Conservation (phyloP, 2,888 invertebrate genomes). For the Drosophila stalkeri region DNA sequence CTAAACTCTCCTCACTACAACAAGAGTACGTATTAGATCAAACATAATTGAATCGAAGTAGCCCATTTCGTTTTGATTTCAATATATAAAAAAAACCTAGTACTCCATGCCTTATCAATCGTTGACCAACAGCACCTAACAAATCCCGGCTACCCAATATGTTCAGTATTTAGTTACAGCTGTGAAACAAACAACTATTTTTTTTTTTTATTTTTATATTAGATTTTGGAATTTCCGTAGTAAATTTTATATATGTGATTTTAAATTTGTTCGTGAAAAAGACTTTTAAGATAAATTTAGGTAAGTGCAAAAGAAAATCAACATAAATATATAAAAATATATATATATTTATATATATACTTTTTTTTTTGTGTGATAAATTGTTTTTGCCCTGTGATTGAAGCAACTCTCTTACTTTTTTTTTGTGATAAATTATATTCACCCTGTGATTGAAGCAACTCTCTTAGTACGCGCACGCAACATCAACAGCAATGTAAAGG, state of each 20-base stretch:
- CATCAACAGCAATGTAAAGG: neutral
- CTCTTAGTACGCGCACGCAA: slow-evolving; percentile 15
- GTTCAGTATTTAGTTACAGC: neutral
- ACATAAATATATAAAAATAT: neutral
- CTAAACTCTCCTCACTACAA: neutral
- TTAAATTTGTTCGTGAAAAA: neutral
- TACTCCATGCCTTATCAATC: neutral
- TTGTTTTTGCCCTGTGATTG: neutral
- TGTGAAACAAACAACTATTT: neutral
- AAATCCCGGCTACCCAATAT: too few relatives aligned
- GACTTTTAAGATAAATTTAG: neutral
- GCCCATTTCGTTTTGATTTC: neutral
- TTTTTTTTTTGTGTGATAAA: neutral
- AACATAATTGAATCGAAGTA: neutral
- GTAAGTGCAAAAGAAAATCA: slow-evolving; percentile 2
- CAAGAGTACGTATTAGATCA: neutral
- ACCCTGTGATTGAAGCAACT: neutral
- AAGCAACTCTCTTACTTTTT: slow-evolving; percentile 12
- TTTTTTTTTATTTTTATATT: slow-evolving; percentile 1
- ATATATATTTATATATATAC: neutral
- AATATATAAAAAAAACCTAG: neutral
- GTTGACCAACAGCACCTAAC: too few relatives aligned
- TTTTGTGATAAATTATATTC: neutral
- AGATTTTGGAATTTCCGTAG: neutral
- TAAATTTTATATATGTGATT: slow-evolving; percentile 7